A percentile compares a stretch with the other conserved stretches of the same genome.
Evolutionary conservation across 2,797 vertebrate species (phyloP).

Genomic region (Malacoraja senta): DNA sequence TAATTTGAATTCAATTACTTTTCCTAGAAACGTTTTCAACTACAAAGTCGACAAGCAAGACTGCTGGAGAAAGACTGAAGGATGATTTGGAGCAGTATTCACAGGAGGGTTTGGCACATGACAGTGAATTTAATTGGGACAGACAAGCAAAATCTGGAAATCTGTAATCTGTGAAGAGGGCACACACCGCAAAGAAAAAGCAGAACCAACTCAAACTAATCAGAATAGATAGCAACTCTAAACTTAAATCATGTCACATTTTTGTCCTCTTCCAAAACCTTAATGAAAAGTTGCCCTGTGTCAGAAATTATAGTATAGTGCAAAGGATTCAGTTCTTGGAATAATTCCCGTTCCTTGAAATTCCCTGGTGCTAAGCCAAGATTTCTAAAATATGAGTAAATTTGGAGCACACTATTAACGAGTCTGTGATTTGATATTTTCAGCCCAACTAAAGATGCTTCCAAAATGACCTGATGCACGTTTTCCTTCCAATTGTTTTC

Average conservation of each 20-base stretch:
- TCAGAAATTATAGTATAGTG: constrained; percentile 9
- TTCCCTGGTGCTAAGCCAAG: constrained; percentile 20
- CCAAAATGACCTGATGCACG: background rate
- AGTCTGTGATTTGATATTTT: background rate
- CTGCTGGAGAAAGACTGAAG: background rate
- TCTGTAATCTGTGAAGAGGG: background rate
- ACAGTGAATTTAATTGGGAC: constrained; percentile 41
- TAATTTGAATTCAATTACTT: constrained; percentile 30
- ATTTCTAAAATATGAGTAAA: constrained; percentile 12
- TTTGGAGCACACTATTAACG: constrained; percentile 12
- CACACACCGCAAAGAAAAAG: background rate
- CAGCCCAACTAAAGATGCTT: background rate
- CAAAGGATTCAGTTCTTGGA: constrained; percentile 19
- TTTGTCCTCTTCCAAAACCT: background rate
- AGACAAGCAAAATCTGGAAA: background rate
- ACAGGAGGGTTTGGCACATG: constrained; percentile 44
- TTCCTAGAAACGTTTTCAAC: background rate
- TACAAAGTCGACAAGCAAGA: background rate
- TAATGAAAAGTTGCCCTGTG: constrained; percentile 11
- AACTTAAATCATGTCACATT: background rate
- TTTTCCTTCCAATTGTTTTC: background rate
- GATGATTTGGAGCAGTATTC: constrained; percentile 12
- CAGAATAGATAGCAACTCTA: background rate
- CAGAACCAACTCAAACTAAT: background rate
- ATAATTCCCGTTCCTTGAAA: background rate